Evolutionary conservation across 2,888 invertebrate genomes (phyloP).

Genomic region (Acanthosepion esculentum): DNA sequence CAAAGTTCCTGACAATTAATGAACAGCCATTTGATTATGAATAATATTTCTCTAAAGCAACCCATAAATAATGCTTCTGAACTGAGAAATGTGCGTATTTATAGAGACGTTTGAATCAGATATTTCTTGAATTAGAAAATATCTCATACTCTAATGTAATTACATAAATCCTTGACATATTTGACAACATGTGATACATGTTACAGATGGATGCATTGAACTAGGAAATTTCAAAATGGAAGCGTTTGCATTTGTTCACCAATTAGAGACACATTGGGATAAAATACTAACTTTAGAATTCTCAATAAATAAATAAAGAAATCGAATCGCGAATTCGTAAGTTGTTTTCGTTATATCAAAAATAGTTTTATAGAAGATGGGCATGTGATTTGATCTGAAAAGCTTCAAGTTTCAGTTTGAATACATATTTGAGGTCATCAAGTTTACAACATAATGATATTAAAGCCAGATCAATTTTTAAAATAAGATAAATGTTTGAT

Average conservation of each 20-base stretch:
- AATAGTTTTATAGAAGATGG: too few species aligned
- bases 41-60: too few species aligned
- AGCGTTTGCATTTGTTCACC: not conserved
- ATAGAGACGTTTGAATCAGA: not conserved
- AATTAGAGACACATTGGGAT: not conserved
- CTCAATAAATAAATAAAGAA: not conserved
- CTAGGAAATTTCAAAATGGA: not conserved
- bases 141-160: not conserved
- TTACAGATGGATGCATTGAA: not conserved
- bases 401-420: too few species aligned
- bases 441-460: too few species aligned
- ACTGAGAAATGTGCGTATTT: not conserved
- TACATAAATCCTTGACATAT: not conserved
- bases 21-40: too few species aligned
- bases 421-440: too few species aligned
- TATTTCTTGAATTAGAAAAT: not conserved
- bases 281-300: not conserved
- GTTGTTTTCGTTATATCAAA: too few species aligned
- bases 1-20: too few species aligned
- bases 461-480: too few species aligned
- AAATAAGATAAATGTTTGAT: too few species aligned
- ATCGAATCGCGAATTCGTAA: too few species aligned
- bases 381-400: too few species aligned
- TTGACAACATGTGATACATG: not conserved
- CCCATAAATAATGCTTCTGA: not conserved